Evolutionary conservation across 1,140 invertebrate species (phyloP).

Genomic region (Agrilus planipennis): DNA sequence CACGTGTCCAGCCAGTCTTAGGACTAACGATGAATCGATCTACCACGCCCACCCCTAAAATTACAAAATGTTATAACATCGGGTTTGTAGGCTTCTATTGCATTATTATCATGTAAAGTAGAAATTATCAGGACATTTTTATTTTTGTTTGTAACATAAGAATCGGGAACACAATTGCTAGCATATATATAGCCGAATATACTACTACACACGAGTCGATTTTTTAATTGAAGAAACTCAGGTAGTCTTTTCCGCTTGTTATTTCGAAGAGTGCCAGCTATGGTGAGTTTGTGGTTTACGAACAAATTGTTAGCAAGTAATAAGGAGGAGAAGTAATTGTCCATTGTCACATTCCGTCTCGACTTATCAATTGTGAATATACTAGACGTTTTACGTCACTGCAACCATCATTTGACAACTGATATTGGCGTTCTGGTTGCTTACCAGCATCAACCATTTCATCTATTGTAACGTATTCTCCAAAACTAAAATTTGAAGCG

Average conservation of each 20-base stretch:
- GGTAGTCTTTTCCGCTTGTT: slow-evolving; percentile 4
- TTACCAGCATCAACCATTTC: no score
- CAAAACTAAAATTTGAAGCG: no score
- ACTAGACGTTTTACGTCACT: not conserved
- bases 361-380: not conserved
- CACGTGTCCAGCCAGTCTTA: no score
- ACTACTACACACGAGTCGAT: not conserved
- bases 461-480: no score
- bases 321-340: slow-evolving; percentile 7
- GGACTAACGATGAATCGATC: no score
- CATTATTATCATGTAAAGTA: not conserved
- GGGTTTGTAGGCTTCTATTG: no score
- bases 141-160: not conserved
- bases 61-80: no score
- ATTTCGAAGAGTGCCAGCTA: slow-evolving; percentile 1
- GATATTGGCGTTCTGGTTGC: no score
- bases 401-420: not conserved
- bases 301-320: not conserved
- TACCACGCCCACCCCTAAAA: no score
- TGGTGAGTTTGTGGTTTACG: slow-evolving; percentile 1
- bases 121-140: not conserved
- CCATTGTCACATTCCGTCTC: slow-evolving; percentile 10
- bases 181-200: not conserved
- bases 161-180: not conserved
- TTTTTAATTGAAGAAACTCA: not conserved